Evolutionary conservation across 1,140 invertebrate species (phyloP).

Genomic region (Drosophila ohnishii): DNA sequence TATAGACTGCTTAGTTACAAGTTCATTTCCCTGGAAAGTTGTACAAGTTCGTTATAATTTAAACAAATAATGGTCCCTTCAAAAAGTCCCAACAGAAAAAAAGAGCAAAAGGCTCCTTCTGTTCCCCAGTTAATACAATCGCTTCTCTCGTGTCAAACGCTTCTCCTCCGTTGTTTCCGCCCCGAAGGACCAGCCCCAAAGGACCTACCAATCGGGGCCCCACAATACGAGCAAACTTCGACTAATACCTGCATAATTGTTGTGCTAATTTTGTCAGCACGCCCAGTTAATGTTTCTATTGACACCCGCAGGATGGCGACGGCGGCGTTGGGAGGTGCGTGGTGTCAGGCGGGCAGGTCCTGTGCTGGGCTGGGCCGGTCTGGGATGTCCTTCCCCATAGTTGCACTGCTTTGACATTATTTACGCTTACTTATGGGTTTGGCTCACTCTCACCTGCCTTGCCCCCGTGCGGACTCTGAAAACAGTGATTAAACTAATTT

Average conservation of each 20-base stretch:
- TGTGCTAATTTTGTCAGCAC: slow-evolving; percentile 77
- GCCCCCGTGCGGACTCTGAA: slow-evolving; percentile 48
- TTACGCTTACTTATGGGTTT: slow-evolving; percentile 78
- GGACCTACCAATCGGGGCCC: slow-evolving; percentile 22
- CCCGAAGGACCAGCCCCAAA: slow-evolving; percentile 9
- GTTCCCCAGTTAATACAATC: slow-evolving; percentile 8
- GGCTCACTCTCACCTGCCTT: slow-evolving; percentile 38
- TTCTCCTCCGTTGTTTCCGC: slow-evolving; percentile 2
- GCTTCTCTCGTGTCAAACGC: slow-evolving; percentile 11
- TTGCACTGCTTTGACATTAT: slow-evolving; percentile 79
- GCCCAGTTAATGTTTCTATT: slow-evolving; percentile 80
- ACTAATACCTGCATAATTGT: slow-evolving; percentile 78
- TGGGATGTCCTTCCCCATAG: slow-evolving; percentile 25
- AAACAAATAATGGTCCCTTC: slow-evolving; percentile 11
- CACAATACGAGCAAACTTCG: slow-evolving; percentile 51
- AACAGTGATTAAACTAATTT: slow-evolving; percentile 81
- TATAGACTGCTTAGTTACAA: slow-evolving; percentile 3
- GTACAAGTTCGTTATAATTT: slow-evolving; percentile 7
- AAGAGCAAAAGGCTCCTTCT: slow-evolving; percentile 6
- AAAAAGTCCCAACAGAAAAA: slow-evolving; percentile 2
- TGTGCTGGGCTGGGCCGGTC: slow-evolving; percentile 3
- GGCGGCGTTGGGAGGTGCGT: background rate
- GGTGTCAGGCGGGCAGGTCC: slow-evolving; percentile 1
- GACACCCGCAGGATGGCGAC: slow-evolving; percentile 49
- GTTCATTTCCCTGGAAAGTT: slow-evolving; percentile 9